Evolutionary conservation across 2,888 invertebrate species (phyloP).

Genomic region (Ornithoptera priamus): DNA sequence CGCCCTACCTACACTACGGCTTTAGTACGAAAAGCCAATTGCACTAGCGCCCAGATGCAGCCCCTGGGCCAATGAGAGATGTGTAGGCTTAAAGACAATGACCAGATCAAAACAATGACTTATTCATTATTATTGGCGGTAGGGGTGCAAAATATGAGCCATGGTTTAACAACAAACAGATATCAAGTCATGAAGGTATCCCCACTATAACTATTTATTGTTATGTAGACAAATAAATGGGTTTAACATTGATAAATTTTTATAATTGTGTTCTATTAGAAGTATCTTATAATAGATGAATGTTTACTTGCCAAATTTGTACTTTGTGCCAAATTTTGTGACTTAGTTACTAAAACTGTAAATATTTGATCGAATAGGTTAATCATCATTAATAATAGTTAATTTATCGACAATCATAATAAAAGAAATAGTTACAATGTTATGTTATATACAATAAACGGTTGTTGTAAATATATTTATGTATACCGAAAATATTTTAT

Average conservation of each 20-base stretch:
- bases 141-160: neutral
- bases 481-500: neutral
- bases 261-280: slow-evolving; percentile 12
- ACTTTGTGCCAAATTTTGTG: slow-evolving; percentile 16
- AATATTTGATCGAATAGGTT: slow-evolving; percentile 17
- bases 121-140: neutral
- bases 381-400: slow-evolving; percentile 6
- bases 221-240: slow-evolving; percentile 9
- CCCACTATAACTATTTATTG: neutral
- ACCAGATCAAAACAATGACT: slow-evolving; percentile 25
- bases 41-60: slow-evolving; percentile 70
- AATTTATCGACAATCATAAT: neutral
- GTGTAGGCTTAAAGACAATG: slow-evolving; percentile 56
- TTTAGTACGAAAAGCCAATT: slow-evolving; percentile 79
- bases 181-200: neutral
- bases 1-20: slow-evolving; percentile 83
- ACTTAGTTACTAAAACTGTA: slow-evolving; percentile 13
- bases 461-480: slow-evolving; percentile 17
- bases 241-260: slow-evolving; percentile 2
- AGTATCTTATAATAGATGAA: slow-evolving; percentile 4
- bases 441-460: neutral
- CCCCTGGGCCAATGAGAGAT: slow-evolving; percentile 72
- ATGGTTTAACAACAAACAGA: neutral
- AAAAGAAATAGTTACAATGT: neutral
- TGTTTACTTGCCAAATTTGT: slow-evolving; percentile 20